Evolutionary conservation across 2,797 vertebrate species (phyloP), one percentile per base, ranked within the genome.

Genomic region (Cynodonichthys magdalenae): DNA sequence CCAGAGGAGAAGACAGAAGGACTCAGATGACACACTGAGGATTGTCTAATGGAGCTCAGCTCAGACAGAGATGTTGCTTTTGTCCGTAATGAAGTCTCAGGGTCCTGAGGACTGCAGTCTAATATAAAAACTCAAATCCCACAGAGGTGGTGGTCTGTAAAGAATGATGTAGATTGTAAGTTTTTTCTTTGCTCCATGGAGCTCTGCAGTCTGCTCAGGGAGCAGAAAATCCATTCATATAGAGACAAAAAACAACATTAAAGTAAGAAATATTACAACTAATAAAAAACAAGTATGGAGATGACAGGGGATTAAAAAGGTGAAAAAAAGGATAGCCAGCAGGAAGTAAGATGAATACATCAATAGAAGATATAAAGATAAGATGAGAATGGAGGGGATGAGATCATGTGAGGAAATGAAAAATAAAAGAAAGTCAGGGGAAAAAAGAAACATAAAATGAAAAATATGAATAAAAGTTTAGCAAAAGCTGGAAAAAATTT

Each of bases 21-120:
- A 47, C 59, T 69, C 74, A 27, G 53, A 54, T 44, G 56, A 59
- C 69, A 77, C 64, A 69, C 48, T 19, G 47, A 69, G 64, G 56
- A 69, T 52, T 46, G 34, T 65, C 65, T 79, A 69, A 81, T 72
- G 65, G 78, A 79, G 75, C 54, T 59, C 49, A 41, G 67, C 57
- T 75, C 63, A 15, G 59, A 60, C 55, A 73, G 58, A 69, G 67
- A 54, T 47, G 28, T 44, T 36, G 48, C 46, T 59, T 50, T 50
- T 70, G 53, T 65, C 63, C 55, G 48, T 71, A 71, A 79, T 74
- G 73, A 77, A 72, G 79, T 59, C 79, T 69, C 63, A 53, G 75
- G 69, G 76, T 73, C 69, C 59, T 0, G 62, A 58, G 8, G 58
- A 67, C 53, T 1, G 55, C 31, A 46, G 42, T 24, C 48, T 54